Evolutionary conservation across 2,113 vertebrate species (phyloP).

Genomic region (Xenotilapia caudafasciata): DNA sequence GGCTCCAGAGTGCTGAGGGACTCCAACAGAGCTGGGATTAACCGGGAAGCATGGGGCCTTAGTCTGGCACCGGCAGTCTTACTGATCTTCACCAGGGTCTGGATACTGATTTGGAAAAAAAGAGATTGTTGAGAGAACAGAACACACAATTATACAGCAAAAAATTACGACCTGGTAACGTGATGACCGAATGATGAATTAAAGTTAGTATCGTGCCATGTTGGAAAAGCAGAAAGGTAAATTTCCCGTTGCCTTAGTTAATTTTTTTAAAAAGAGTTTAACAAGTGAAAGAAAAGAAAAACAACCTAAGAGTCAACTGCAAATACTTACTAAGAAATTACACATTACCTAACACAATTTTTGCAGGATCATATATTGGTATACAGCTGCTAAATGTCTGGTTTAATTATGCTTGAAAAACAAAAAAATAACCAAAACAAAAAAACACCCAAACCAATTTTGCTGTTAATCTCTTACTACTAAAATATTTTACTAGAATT

Average conservation of each 20-base stretch:
- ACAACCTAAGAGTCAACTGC: background rate
- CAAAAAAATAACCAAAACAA: background rate
- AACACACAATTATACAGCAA: background rate
- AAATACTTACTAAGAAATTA: background rate
- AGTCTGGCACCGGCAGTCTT: constrained; percentile 90
- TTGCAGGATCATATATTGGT: background rate
- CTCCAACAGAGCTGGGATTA: constrained; percentile 91
- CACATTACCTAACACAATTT: background rate
- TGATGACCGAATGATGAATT: background rate
- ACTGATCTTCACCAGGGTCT: constrained; percentile 96
- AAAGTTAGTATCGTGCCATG: background rate
- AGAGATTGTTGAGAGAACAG: background rate
- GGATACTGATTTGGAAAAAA: constrained; percentile 75
- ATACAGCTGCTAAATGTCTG: background rate
- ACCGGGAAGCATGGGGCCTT: constrained; percentile 87
- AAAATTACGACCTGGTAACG: background rate
- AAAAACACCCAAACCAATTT: background rate
- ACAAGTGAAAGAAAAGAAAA: background rate
- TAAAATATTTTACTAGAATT: background rate
- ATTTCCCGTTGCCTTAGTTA: background rate
- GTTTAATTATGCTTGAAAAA: background rate
- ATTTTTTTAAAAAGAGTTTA: background rate
- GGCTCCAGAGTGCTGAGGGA: constrained; percentile 91
- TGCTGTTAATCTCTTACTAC: background rate
- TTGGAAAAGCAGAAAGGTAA: background rate